Evolutionary conservation across 2,797 vertebrate species (phyloP).

Genomic region (Morelia viridis): DNA sequence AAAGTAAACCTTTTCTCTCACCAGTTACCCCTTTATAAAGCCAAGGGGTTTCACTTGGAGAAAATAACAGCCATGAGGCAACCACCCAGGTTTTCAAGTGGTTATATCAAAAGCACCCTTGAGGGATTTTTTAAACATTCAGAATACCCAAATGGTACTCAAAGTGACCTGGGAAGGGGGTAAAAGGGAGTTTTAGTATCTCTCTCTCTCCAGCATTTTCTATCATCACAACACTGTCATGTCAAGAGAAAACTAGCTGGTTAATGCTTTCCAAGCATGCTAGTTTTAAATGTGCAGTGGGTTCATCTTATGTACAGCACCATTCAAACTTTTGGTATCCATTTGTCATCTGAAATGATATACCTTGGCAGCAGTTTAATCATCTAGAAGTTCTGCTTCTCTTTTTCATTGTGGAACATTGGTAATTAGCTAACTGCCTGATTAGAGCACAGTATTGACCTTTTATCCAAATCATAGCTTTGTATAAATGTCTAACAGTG

Average conservation of each 20-base stretch:
- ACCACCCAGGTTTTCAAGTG: not conserved
- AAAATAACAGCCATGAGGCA: not conserved
- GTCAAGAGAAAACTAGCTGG: not conserved
- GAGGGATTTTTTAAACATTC: not conserved
- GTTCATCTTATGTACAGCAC: not conserved
- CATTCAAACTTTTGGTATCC: not conserved
- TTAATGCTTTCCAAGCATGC: not conserved
- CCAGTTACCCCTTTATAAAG: not conserved
- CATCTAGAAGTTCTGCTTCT: not conserved
- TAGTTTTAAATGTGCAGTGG: not conserved
- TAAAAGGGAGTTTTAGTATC: not conserved
- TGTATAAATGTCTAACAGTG: not conserved
- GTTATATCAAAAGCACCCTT: not conserved
- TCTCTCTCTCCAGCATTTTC: not conserved
- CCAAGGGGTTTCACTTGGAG: not conserved
- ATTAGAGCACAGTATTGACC: conserved; percentile 30
- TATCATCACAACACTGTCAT: not conserved
- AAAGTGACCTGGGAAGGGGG: not conserved
- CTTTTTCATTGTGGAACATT: not conserved
- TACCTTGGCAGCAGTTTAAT: not conserved
- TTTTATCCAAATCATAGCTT: conserved; percentile 5
- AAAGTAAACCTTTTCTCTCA: not conserved
- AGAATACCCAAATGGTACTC: not conserved
- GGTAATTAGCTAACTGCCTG: conserved; percentile 42
- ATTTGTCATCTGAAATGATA: not conserved